Base-by-base conservation (phyloP, 2,113 vertebrate species). In the Nothocercus nigrocapillus region DNA sequence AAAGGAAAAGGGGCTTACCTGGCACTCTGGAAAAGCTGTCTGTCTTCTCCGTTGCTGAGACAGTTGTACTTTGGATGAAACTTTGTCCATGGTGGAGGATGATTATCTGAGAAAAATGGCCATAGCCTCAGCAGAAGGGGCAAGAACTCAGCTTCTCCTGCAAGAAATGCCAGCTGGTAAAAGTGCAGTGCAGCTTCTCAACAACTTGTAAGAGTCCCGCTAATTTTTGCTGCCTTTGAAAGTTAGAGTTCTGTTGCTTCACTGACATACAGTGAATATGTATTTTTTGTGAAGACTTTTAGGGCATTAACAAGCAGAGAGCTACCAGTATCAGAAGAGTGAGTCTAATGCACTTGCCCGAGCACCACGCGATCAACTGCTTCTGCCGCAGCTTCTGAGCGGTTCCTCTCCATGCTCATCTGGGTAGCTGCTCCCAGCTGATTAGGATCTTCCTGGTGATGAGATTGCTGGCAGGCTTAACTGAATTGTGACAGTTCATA, bases 361-460 rank as follows among this genome's bases (percentile, higher is more conserved):
- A 93, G 85, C 76, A 27, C 20, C 22, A 7, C 58, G 15, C 51
- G 20, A 85, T 69, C 25, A 49, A 0, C 75, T 76, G 44, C 47
- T 95, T 93, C 40, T 88, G 21, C 45, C 69, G 45, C 32, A 83
- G 47, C 34, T 51, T 24, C 22, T 47, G 47, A 34, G 49, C 68
- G 19, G 7, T 58, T 58, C 34, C 42, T 54, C 25, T 80, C 42
- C 36, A 82, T 15, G 69, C 14, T 42, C 82, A n/a, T 25, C 11
- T 73, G 38, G 79, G 40, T 42, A 62, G 5, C 34, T 74, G 7
- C 72, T 85, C 54, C 89, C 47, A 72, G 27, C 75, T 73, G 15
- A 38, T 62, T 82, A 78, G 45, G 34, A 10, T 75, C 83, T 89
- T 92, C 44, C 32, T 90, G 27, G 83, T 92, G 38, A 38, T 63